Percentiles rank a stretch among this genome's conserved stretches.
These are phyloP conservation scores for Amazona vittata DNA, from an alignment of 2,113 vertebrate genomes.

Conservation along the genomic window DNA sequence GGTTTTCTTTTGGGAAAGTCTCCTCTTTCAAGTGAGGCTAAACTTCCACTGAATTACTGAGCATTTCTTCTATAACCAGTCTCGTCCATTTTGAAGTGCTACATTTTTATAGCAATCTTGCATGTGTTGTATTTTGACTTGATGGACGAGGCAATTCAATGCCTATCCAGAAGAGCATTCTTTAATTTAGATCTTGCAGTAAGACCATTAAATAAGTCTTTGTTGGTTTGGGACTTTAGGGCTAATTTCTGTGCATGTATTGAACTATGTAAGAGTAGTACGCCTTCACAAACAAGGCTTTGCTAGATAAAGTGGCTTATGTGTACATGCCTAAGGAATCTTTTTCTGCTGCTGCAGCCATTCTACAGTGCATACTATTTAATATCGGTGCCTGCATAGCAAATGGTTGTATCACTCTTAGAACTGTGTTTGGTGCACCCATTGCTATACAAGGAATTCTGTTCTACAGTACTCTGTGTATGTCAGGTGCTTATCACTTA, in stretches of 20 bases:
- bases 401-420: background rate
- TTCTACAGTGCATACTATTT: background rate
- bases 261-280: background rate
- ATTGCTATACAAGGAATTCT: fast-evolving
- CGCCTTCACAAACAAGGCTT: background rate
- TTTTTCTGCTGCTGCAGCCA: background rate
- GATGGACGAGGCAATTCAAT: background rate
- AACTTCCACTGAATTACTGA: background rate
- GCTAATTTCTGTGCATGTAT: background rate
- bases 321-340: background rate
- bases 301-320: background rate
- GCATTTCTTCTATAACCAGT: background rate
- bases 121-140: background rate
- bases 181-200: background rate
- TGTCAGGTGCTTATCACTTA: background rate
- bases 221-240: background rate
- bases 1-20: background rate
- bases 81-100: background rate
- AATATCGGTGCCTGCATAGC: background rate
- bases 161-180: background rate
- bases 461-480: background rate
- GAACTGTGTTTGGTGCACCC: background rate
- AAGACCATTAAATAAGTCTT: background rate
- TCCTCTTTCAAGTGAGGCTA: background rate
- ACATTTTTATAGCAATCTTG: background rate